phyloP scores from a whole-genome alignment of 2,888 invertebrate species.

The Apotomis capreana region DNA sequence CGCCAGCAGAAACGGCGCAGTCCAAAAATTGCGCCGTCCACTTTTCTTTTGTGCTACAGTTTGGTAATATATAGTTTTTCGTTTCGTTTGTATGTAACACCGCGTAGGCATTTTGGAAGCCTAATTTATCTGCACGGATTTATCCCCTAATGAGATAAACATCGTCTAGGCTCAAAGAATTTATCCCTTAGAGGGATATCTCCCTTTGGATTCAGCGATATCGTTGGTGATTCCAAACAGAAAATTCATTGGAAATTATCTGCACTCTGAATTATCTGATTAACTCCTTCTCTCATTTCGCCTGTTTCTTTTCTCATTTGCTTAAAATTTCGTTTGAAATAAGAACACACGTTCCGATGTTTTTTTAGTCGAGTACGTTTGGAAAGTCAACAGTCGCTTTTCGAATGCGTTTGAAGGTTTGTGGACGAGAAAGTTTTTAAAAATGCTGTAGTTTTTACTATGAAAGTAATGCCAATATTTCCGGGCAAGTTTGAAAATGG shows the following conservation, averaged over 20 bases:
- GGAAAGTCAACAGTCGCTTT: constrained; percentile 23
- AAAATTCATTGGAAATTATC: constrained; percentile 36
- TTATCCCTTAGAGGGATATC: constrained; percentile 23
- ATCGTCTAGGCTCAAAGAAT: constrained; percentile 28
- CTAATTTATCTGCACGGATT: background rate
- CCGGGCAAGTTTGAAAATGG: constrained; percentile 7
- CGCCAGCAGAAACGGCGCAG: constrained; percentile 62
- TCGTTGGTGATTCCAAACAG: constrained; percentile 32
- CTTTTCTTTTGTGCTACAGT: constrained; percentile 10
- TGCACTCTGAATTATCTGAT: constrained; percentile 38
- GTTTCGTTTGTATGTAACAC: constrained; percentile 1
- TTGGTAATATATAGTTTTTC: constrained; percentile 12
- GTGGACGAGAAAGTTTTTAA: constrained; percentile 2
- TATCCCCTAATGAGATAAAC: constrained; percentile 22
- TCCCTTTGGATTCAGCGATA: constrained; percentile 5
- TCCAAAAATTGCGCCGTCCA: constrained; percentile 2
- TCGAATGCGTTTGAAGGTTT: constrained; percentile 1
- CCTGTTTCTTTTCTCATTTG: constrained; percentile 29
- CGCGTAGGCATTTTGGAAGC: constrained; percentile 10
- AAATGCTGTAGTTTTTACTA: background rate
- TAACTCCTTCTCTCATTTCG: constrained; percentile 38
- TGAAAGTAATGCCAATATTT: background rate
- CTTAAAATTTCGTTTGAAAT: constrained; percentile 32
- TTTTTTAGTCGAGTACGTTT: constrained; percentile 20
- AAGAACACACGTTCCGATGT: constrained; percentile 20